Evolutionary conservation across 2,113 vertebrate genomes (phyloP).

Genomic region (Aptenodytes patagonicus): DNA sequence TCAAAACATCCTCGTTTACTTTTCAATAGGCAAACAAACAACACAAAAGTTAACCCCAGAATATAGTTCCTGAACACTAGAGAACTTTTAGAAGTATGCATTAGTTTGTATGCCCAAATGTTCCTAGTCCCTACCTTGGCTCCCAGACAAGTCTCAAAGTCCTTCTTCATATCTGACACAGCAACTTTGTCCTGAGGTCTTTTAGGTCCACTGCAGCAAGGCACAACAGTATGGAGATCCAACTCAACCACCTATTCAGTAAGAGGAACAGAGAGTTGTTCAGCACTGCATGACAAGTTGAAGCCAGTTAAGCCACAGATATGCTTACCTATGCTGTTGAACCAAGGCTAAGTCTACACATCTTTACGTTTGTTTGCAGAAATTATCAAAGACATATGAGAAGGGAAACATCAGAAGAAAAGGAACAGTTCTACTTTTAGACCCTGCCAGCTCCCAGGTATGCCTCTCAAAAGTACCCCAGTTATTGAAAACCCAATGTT

Average conservation of each 20-base stretch:
- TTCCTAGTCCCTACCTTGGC: constrained; percentile 81
- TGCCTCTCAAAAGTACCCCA: background rate
- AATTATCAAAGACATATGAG: background rate
- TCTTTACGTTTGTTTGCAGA: background rate
- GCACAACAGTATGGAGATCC: constrained; percentile 87
- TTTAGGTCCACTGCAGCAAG: constrained; percentile 97
- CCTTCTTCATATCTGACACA: constrained; percentile 90
- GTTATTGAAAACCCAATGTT: background rate
- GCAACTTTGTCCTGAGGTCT: constrained; percentile 92
- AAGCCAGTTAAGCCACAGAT: background rate
- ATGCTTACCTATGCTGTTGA: background rate
- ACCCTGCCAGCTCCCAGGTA: background rate
- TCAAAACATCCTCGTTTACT: background rate
- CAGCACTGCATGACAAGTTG: background rate
- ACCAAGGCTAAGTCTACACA: background rate
- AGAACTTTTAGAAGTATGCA: background rate
- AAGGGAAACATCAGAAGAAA: background rate
- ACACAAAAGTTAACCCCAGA: background rate
- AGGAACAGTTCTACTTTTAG: background rate
- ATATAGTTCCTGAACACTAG: background rate
- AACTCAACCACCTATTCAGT: constrained; percentile 79
- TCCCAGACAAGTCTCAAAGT: constrained; percentile 88
- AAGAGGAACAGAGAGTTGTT: background rate
- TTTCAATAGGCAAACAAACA: background rate
- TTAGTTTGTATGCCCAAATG: background rate